These are phyloP conservation scores for Amphimallon solstitiale DNA, from an alignment of 2,888 invertebrate genomes.

Conservation along the genomic window DNA sequence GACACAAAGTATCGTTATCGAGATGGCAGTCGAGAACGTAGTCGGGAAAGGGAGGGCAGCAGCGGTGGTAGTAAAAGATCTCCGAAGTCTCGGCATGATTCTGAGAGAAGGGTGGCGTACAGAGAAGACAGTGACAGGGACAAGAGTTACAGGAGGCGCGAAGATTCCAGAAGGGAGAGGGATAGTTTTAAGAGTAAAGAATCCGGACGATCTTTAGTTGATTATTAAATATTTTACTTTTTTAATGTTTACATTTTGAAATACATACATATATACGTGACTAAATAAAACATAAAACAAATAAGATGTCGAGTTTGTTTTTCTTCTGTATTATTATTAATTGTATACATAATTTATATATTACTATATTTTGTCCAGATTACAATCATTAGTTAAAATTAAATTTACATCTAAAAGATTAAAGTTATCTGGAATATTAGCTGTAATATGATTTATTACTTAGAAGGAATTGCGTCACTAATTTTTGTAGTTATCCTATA, in stretches of 20 bases:
- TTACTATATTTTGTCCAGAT: too few relatives aligned
- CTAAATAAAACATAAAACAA: background rate
- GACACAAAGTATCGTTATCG: slow-evolving; percentile 44
- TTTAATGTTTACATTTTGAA: slow-evolving; percentile 22
- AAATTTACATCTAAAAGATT: too few relatives aligned
- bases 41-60: slow-evolving; percentile 38
- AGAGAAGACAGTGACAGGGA: slow-evolving; percentile 51
- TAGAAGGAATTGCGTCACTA: too few relatives aligned
- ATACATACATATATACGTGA: slow-evolving; percentile 13
- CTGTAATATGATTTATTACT: too few relatives aligned
- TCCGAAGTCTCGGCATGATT: slow-evolving; percentile 42
- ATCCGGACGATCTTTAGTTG: slow-evolving; percentile 51
- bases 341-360: too few relatives aligned
- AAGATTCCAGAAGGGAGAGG: slow-evolving; percentile 46
- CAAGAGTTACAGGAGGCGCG: slow-evolving; percentile 47
- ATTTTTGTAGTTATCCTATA: too few relatives aligned
- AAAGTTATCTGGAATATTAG: too few relatives aligned
- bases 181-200: slow-evolving; percentile 57
- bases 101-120: slow-evolving; percentile 44
- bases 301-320: background rate
- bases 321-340: too few relatives aligned
- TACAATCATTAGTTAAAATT: too few relatives aligned
- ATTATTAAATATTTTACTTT: slow-evolving; percentile 50
- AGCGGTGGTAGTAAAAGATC: slow-evolving; percentile 41
- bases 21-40: slow-evolving; percentile 47